phyloP scores from a whole-genome alignment of 2,888 invertebrate species.

The Caenorhabditis uteleia region DNA sequence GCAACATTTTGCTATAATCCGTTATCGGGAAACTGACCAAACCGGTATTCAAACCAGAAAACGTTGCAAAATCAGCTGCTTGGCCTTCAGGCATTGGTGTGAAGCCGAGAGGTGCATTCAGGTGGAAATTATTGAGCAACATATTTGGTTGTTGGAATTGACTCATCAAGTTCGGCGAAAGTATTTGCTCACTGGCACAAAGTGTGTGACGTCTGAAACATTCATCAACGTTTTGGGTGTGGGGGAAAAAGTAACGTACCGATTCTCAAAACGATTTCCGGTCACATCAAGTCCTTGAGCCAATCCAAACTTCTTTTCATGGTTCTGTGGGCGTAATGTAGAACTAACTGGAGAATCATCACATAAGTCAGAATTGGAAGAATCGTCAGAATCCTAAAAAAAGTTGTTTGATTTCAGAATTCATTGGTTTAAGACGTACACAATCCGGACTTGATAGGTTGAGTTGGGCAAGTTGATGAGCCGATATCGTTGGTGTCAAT shows the following conservation, averaged over 20 bases:
- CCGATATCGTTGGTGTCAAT: slow-evolving; percentile 59
- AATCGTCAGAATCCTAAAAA: slow-evolving; percentile 66
- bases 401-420: background rate
- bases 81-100: slow-evolving; percentile 41
- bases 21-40: slow-evolving; percentile 19
- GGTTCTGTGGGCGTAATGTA: slow-evolving; percentile 19
- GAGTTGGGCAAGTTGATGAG: slow-evolving; percentile 63
- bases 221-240: too few species aligned
- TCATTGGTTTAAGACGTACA: slow-evolving; percentile 36
- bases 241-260: too few species aligned
- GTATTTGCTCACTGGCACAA: slow-evolving; percentile 58
- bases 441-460: slow-evolving; percentile 61
- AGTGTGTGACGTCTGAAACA: slow-evolving; percentile 59
- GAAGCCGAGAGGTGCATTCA: slow-evolving; percentile 27
- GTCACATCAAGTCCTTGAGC: slow-evolving; percentile 21
- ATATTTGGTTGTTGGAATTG: slow-evolving; percentile 33
- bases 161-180: slow-evolving; percentile 45
- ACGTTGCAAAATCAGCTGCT: slow-evolving; percentile 25
- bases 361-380: slow-evolving; percentile 56
- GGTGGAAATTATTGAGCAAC: slow-evolving; percentile 11
- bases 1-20: slow-evolving; percentile 39
- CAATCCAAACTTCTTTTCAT: slow-evolving; percentile 29
- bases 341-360: slow-evolving; percentile 44
- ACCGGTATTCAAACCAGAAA: slow-evolving; percentile 25
- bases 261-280: slow-evolving; percentile 41